phyloP scores from a whole-genome alignment of 2,888 invertebrate genomes.

The Sinopyrophorus schimmeli region DNA sequence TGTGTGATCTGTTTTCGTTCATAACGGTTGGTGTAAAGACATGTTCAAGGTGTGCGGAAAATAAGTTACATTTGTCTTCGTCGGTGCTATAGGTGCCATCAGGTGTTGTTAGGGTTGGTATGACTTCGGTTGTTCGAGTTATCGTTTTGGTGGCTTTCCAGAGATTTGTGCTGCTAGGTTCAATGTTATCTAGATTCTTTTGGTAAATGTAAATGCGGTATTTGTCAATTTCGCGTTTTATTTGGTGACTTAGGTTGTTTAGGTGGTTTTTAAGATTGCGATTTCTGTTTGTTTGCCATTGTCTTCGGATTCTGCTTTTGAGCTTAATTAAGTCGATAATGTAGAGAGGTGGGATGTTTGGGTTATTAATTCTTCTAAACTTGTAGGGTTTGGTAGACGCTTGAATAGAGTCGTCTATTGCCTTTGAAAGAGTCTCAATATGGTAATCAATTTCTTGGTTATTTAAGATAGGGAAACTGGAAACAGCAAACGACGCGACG shows the following conservation, averaged over 20 bases:
- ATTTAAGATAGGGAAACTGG: no score
- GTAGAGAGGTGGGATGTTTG: slow-evolving; percentile 1
- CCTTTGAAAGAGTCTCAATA: not conserved
- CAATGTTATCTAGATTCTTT: slow-evolving; percentile 4
- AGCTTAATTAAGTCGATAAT: slow-evolving; percentile 2
- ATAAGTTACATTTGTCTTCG: slow-evolving; percentile 1
- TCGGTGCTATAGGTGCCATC: slow-evolving; percentile 1
- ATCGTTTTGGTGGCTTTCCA: not conserved
- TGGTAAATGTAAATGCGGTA: slow-evolving; percentile 4
- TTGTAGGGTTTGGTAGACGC: slow-evolving; percentile 6
- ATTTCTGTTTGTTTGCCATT: slow-evolving; percentile 4
- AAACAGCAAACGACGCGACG: no score
- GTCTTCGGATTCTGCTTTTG: slow-evolving; percentile 5
- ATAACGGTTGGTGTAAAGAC: not conserved
- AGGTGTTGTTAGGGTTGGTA: slow-evolving; percentile 4
- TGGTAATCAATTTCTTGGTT: slow-evolving; percentile 3
- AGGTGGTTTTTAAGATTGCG: slow-evolving; percentile 1
- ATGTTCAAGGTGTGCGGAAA: not conserved
- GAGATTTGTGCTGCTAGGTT: slow-evolving; percentile 4
- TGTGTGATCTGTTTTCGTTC: not conserved
- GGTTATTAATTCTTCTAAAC: slow-evolving; percentile 1
- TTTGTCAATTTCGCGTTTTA: slow-evolving; percentile 5
- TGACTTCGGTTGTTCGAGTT: no score
- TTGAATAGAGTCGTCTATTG: slow-evolving; percentile 6
- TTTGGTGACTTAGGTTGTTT: slow-evolving; percentile 6